Percentiles rank a stretch among this genome's conserved stretches.
phyloP scores from a whole-genome alignment of 1,140 invertebrate species.

The Formica exsecta region DNA sequence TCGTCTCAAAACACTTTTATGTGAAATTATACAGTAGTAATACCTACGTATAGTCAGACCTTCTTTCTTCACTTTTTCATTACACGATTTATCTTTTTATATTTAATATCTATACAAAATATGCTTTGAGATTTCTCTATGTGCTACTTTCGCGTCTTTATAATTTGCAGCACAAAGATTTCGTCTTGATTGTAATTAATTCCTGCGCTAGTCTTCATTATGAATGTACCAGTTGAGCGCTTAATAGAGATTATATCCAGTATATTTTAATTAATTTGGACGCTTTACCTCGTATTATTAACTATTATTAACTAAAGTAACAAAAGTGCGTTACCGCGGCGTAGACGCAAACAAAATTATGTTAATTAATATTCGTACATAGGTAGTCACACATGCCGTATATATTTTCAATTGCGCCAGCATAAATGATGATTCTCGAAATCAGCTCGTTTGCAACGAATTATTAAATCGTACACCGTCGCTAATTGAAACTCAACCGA shows the following conservation, averaged over 20 bases:
- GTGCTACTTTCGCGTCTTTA: not conserved
- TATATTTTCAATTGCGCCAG: conserved; percentile 45
- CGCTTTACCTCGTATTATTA: conserved; percentile 45
- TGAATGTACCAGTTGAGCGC: conserved; percentile 9
- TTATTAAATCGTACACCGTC: conserved; percentile 31
- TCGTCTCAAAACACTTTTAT: not conserved
- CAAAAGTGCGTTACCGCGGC: conserved; percentile 47
- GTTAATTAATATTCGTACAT: conserved; percentile 47
- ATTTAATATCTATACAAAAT: not conserved
- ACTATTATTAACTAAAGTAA: conserved; percentile 59
- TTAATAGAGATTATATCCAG: conserved; percentile 43
- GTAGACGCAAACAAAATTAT: conserved; percentile 50
- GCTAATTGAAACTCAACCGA: conserved; percentile 38
- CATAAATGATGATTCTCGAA: not conserved
- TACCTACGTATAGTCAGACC: conserved; percentile 4
- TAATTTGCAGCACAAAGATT: conserved; percentile 1
- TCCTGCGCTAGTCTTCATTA: not conserved
- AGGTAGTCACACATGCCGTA: not conserved
- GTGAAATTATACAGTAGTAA: not conserved
- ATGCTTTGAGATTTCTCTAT: no score
- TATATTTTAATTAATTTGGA: conserved; percentile 54
- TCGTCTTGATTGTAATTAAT: conserved; percentile 26
- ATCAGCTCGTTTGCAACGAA: not conserved
- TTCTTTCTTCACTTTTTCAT: not conserved
- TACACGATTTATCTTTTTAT: not conserved